Evolutionary conservation across 2,797 vertebrate genomes (phyloP), one percentile per base, ranked within the genome.

Genomic region (Smutsia gigantea): DNA sequence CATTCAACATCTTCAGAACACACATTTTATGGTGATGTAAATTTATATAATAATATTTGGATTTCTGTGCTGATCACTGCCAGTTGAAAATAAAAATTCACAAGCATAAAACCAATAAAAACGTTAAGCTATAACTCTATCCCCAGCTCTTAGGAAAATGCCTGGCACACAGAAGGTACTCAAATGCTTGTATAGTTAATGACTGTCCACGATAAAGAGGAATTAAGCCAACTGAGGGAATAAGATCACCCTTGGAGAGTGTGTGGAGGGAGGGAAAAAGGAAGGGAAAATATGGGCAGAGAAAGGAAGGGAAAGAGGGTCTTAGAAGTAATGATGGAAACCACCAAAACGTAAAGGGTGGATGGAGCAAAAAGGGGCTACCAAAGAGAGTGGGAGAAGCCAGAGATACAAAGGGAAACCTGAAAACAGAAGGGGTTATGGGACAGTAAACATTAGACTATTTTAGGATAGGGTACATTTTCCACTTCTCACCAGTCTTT

Each of bases 1-100:
- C n/a, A 37, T 29, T 72, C 57, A 13, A 74, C 61, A 18, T 93
- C 92, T 94, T 97, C n/a, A 49, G 75, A 64, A 90, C 49, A 93
- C 75, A 82, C 34, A 96, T 84, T 96, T 94, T 72, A 84, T 42
- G 78, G 91, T 96, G 83, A 96, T 87, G 39, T 96, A 91, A 91
- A 96, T 84, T 57, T 93, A 84, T 81, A 93, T 51, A 95, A 96
- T 90, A 96, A 96, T 93, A 97, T 95, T 89, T 92, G 64, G 83
- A 95, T 96, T 93, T 96, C 59, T 75, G n/a, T 46, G 23, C 42
- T 87, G 89, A 92, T 87, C 68, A 72, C 53, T 91, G 79, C 89
- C 94, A 94, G 66, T 72, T 87, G 74, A 93, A 96, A 96, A 97
- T 96, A 92, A 95, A 46, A 96, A 96, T 84, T 91, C 53, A 63